Percentiles rank a stretch among this genome's conserved stretches.
These are phyloP conservation scores for Scalopus aquaticus DNA, from an alignment of 2,113 vertebrate species.

Conservation along the genomic window DNA sequence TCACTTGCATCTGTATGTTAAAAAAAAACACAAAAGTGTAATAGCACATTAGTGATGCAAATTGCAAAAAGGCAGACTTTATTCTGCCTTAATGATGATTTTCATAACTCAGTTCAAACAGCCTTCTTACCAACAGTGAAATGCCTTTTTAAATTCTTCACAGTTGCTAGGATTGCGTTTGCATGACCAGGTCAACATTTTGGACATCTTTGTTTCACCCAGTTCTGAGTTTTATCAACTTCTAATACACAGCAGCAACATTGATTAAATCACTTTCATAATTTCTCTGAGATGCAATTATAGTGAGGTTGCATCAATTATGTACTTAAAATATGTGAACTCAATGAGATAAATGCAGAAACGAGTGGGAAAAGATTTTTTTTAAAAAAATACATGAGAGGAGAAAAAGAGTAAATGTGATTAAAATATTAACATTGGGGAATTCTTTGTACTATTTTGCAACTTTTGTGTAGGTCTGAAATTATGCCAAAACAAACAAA, in stretches of 20 bases:
- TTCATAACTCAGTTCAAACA: slow-evolving; percentile 40
- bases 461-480: slow-evolving; percentile 8
- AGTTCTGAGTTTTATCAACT: background rate
- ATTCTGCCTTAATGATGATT: slow-evolving; percentile 47
- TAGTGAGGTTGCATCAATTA: background rate
- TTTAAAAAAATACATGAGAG: background rate
- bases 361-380: background rate
- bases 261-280: background rate
- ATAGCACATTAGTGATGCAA: slow-evolving; percentile 74
- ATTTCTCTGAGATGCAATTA: background rate
- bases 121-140: background rate
- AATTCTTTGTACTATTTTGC: background rate
- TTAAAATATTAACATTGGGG: background rate
- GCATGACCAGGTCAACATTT: background rate
- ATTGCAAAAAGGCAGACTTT: slow-evolving; percentile 62
- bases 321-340: background rate
- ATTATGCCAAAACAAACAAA: slow-evolving; percentile 13
- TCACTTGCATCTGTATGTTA: slow-evolving; percentile 63
- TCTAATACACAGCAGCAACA: background rate
- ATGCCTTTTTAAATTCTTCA: background rate
- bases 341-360: background rate
- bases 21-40: background rate
- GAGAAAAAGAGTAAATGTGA: background rate
- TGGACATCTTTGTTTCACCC: background rate
- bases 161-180: background rate